phyloP scores from a whole-genome alignment of 1,140 invertebrate genomes.

The Drosophila erecta region DNA sequence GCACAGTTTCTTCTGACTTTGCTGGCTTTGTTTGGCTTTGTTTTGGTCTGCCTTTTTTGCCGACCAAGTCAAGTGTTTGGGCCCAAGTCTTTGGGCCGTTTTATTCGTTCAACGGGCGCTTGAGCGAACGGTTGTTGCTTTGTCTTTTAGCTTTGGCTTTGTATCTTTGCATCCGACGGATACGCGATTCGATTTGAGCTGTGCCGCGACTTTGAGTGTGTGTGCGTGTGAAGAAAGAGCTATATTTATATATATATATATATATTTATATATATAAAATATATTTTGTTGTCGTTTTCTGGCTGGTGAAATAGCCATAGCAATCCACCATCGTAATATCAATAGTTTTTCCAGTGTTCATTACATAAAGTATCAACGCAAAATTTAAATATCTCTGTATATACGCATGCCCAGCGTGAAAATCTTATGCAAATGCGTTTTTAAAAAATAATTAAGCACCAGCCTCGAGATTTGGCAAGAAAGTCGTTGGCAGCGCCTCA shows the following conservation, averaged over 20 bases:
- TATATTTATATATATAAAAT: constrained; percentile 19
- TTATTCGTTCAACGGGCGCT: constrained; percentile 78
- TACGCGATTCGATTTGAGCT: constrained; percentile 56
- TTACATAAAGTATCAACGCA: constrained; percentile 59
- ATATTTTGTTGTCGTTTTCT: constrained; percentile 29
- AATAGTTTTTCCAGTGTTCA: constrained; percentile 69
- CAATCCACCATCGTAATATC: constrained; percentile 34
- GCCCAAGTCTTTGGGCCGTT: constrained; percentile 53
- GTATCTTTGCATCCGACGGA: constrained; percentile 63
- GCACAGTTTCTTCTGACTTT: constrained; percentile 5
- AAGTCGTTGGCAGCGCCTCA: constrained; percentile 40
- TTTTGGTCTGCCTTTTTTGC: constrained; percentile 39
- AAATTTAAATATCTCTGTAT: constrained; percentile 22
- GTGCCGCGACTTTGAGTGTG: constrained; percentile 35
- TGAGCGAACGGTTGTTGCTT: constrained; percentile 78
- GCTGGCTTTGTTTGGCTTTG: constrained; percentile 43
- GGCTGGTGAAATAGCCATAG: constrained; percentile 61
- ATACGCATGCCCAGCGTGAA: constrained; percentile 25
- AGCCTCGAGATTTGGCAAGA: constrained; percentile 53
- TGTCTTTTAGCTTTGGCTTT: constrained; percentile 40
- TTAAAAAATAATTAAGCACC: constrained; percentile 54
- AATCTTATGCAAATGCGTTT: constrained; percentile 57
- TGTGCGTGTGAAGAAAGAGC: constrained; percentile 80
- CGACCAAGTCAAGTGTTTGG: constrained; percentile 53
- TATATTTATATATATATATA: constrained; percentile 62